phyloP scores from a whole-genome alignment of 2,797 vertebrate genomes.

The Aplochiton taeniatus region DNA sequence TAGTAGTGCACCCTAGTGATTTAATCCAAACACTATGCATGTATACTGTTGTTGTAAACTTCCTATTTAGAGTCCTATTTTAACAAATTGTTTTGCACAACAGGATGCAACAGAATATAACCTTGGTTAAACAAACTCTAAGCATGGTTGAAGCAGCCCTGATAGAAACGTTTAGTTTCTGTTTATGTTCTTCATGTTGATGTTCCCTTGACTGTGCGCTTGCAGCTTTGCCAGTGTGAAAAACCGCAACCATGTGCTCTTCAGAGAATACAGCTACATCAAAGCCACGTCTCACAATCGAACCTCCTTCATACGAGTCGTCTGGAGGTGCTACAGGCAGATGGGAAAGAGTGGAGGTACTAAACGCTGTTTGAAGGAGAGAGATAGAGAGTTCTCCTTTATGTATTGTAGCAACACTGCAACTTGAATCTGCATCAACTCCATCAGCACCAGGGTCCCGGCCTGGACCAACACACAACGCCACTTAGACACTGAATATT shows the following conservation, averaged over 20 bases:
- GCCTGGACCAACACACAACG: too few relatives aligned
- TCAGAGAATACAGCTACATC: conserved; percentile 92
- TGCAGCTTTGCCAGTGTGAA: conserved; percentile 92
- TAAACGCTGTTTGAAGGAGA: too few relatives aligned
- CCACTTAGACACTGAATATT: too few relatives aligned
- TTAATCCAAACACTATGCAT: background rate
- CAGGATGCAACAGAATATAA: too few relatives aligned
- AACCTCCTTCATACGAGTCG: conserved; percentile 87
- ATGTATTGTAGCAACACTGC: background rate
- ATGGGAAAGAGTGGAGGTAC: conserved; percentile 94
- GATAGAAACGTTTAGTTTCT: background rate
- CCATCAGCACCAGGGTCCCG: too few relatives aligned
- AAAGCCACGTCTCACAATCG: conserved; percentile 91
- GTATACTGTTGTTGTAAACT: background rate
- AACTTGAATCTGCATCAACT: too few relatives aligned
- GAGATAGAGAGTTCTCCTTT: background rate
- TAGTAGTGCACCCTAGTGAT: background rate
- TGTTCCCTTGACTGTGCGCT: conserved; percentile 5
- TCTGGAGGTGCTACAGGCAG: conserved; percentile 95
- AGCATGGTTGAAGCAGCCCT: background rate
- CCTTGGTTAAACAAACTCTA: background rate
- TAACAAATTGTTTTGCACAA: too few relatives aligned
- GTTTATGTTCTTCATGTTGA: background rate
- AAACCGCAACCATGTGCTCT: conserved; percentile 93
- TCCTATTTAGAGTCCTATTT: too few relatives aligned